Evolutionary conservation across 1,140 invertebrate species (phyloP).

Genomic region (Globodera rostochiensis): DNA sequence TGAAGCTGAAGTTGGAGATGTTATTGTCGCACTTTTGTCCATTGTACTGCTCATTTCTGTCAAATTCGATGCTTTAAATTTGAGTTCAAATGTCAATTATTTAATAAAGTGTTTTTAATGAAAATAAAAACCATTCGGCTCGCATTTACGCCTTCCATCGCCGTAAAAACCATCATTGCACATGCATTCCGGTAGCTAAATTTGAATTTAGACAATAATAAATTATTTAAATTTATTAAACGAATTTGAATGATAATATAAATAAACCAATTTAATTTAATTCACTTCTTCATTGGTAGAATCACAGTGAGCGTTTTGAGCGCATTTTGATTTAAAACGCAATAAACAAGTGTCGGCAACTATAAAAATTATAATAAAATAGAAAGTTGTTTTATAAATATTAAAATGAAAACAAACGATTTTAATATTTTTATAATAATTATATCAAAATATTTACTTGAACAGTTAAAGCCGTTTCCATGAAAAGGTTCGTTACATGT

Average conservation of each 20-base stretch:
- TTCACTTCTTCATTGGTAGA: slow-evolving; percentile 26
- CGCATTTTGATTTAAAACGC: slow-evolving; percentile 48
- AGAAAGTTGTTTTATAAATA: slow-evolving; percentile 22
- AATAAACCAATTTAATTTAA: background rate
- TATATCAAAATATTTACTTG: slow-evolving; percentile 24
- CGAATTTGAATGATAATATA: background rate
- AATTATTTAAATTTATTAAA: background rate
- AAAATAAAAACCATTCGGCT: slow-evolving; percentile 17
- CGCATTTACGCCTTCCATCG: slow-evolving; percentile 51
- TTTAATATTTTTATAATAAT: slow-evolving; percentile 21
- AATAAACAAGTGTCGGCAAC: slow-evolving; percentile 47
- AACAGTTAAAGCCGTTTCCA: slow-evolving; percentile 53
- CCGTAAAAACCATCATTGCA: slow-evolving; percentile 55
- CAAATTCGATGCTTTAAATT: background rate
- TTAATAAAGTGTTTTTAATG: background rate
- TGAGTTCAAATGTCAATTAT: background rate
- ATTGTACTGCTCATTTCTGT: background rate
- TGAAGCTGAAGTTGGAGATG: background rate
- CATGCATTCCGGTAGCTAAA: slow-evolving; percentile 51
- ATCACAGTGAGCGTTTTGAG: slow-evolving; percentile 50
- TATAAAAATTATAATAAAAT: slow-evolving; percentile 38
- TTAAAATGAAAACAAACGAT: background rate
- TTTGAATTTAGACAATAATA: background rate
- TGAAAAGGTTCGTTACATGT: slow-evolving; percentile 36
- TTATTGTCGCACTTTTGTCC: background rate